Evolutionary conservation across 2,797 vertebrate species (phyloP), one percentile per base, ranked within the genome.

Genomic region (Atherinosoma microstoma): DNA sequence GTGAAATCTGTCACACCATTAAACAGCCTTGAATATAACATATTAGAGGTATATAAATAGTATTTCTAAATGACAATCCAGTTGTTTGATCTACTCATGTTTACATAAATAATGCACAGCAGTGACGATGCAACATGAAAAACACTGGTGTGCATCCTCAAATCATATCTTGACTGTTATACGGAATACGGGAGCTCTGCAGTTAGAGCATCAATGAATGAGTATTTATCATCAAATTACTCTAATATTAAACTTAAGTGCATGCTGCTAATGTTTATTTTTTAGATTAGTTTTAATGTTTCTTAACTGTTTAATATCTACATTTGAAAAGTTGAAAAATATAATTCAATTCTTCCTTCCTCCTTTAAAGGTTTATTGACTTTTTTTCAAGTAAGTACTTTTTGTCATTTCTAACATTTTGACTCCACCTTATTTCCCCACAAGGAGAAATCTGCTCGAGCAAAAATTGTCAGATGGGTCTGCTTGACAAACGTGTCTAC

Each of bases 401-500:
- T 62, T 22, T 67, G 35, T 75, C 30, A 38, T 38, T 38, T 38
- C 12, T 13, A 38, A 38, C 36, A 38, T 12, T 38, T 12, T 38
- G 36, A 38, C 13, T 40, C 15, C 13, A 40, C 3, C 3, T 40
- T 40, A 11, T 42, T 16, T 42, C 36, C 11, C 12, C 2, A 2
- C 4, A 16, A 42, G 36, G 12, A 4, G 36, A 42, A 42, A 42
- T 42, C 3, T 42, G 38, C 16, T 3, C 12, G 36, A 12, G 12
- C 11, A 47, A 32, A 84, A 80, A 58, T 58, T 64, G 76, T 79
- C 35, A 58, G 40, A 51, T 58, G 10, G 32, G 51, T 62, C 76
- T 71, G 67, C 67, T 60, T 72, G 72, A 58, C 73, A 75, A 78
- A 86, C 73, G 79, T 20, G 75, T 65, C 71, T 73, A 47, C 75